phyloP scores from a whole-genome alignment of 1,140 invertebrate genomes.

The Acromyrmex heyeri region DNA sequence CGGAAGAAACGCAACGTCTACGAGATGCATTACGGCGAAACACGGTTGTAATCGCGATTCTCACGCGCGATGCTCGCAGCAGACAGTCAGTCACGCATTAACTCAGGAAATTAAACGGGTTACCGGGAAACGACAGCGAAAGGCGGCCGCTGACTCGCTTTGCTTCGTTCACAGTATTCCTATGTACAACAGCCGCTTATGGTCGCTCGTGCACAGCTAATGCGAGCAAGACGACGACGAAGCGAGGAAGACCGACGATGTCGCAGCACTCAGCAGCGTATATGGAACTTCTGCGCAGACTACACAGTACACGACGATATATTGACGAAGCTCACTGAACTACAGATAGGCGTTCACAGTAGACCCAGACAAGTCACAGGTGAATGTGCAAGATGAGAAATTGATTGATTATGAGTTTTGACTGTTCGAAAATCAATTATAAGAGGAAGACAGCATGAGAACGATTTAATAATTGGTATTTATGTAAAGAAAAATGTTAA shows the following conservation, averaged over 20 bases:
- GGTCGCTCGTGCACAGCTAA: constrained; percentile 36
- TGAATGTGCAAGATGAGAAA: constrained; percentile 20
- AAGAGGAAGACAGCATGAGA: not conserved
- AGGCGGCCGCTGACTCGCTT: constrained; percentile 10
- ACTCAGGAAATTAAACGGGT: constrained; percentile 77
- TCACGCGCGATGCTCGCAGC: constrained; percentile 39
- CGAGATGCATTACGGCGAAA: constrained; percentile 36
- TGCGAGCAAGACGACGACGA: constrained; percentile 19
- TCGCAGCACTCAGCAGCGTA: not conserved
- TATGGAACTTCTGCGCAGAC: constrained; percentile 11
- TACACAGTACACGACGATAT: not conserved
- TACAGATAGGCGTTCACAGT: constrained; percentile 8
- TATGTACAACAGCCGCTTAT: not conserved
- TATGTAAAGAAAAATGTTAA: not conserved
- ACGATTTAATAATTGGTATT: not conserved
- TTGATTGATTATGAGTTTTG: not conserved
- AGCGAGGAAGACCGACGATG: constrained; percentile 20
- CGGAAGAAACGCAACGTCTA: constrained; percentile 27
- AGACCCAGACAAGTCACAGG: not conserved
- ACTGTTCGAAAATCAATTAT: not conserved
- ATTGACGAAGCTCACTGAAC: constrained; percentile 10
- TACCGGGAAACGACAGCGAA: constrained; percentile 56
- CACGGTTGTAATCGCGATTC: constrained; percentile 66
- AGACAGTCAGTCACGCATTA: constrained; percentile 71
- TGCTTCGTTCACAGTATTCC: constrained; percentile 6